Evolutionary conservation across 2,113 vertebrate genomes (phyloP), one percentile per base, ranked within the genome.

Genomic region (Gasterosteus aculeatus): DNA sequence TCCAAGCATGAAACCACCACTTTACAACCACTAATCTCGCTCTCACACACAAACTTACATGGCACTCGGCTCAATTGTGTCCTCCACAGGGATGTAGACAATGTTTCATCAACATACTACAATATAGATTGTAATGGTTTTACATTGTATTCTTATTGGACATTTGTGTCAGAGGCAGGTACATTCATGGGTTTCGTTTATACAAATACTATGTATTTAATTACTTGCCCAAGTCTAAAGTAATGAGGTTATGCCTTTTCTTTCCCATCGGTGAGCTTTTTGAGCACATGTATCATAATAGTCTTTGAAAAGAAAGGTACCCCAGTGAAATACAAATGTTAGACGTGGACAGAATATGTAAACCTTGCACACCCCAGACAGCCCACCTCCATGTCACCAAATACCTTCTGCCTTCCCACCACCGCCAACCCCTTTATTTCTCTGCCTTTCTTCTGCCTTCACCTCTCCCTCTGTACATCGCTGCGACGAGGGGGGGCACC

Each of bases 321-420:
- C 19, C 60, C 53, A 35, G 70, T 67, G 47, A 66, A 77, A 62
- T 10, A 71, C 77, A 83, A 78, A 83, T 73, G 85, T 69, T 41
- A 10, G 31, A 33, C 1, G 85, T 83, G 78, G 87, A 65, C 54
- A 59, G 68, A 76, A 74, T 69, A 62, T 81, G 75, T n/a, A 57
- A 86, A 85, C 92, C 87, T 88, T 91, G 86, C 76, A 83, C 46
- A 15, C 64, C 69, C 47, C 26, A 14, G 53, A 44, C 76, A 49
- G 35, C 33, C 44, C 77, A 29, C 69, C 73, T 82, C 81, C 71
- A 58, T 90, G 84, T 81, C 77, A 90, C 80, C 69, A 16, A 80
- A 92, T 85, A 85, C 85, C 49, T 47, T 78, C 72, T 60, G 39
- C 6, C 77, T 81, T 78, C 38, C 53, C 49, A 31, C 65, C 68